Conservation (phyloP, 2,113 vertebrate genomes). For the Regulus satrapa region DNA sequence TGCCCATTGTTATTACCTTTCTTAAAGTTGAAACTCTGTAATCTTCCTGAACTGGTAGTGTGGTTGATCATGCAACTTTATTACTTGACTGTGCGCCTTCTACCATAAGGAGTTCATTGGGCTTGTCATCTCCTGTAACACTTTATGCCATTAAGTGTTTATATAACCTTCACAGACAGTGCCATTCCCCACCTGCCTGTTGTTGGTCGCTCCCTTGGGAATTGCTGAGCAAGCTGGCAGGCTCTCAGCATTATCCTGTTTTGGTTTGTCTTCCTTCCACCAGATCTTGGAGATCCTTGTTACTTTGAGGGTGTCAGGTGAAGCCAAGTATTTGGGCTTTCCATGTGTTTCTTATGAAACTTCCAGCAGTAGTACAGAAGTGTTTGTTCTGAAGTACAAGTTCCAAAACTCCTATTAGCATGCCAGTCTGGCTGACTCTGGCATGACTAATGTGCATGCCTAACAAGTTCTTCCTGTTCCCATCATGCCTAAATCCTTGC, state of each 20-base stretch:
- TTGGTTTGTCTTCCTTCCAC: neutral
- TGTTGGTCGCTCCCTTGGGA: neutral
- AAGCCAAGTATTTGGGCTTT: neutral
- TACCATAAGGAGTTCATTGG: neutral
- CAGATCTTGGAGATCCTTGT: neutral
- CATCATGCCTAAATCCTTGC: neutral
- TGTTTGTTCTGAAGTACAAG: neutral
- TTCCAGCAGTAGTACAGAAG: neutral
- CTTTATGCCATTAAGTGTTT: neutral
- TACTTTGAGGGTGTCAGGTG: neutral
- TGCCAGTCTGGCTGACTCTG: neutral
- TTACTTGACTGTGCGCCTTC: neutral
- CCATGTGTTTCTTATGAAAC: neutral
- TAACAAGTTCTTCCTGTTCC: constrained; percentile 40
- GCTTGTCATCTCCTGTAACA: neutral
- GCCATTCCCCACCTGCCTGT: neutral
- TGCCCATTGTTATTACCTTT: neutral
- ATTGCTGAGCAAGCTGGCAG: neutral
- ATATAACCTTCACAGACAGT: neutral
- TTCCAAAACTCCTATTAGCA: neutral
- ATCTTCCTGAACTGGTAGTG: neutral
- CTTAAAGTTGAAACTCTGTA: neutral
- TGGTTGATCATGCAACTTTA: neutral
- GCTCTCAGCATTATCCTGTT: neutral
- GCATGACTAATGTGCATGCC: neutral